Conservation (phyloP, 2,797 vertebrate species). For the Gorsachius magnificus region DNA sequence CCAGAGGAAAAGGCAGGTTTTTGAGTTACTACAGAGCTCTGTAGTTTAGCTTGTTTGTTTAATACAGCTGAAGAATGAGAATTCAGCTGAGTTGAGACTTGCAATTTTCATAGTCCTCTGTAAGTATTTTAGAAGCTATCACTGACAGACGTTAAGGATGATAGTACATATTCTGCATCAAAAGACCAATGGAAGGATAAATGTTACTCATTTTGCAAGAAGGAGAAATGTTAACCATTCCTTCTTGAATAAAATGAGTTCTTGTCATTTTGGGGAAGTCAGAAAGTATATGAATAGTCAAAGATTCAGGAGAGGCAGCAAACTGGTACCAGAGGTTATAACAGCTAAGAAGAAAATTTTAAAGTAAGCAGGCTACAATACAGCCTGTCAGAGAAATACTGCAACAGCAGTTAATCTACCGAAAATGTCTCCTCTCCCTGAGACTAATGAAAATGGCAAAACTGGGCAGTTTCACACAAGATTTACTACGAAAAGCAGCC, state of each 20-base stretch:
- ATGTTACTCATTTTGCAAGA: constrained; percentile 32
- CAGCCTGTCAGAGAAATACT: neutral
- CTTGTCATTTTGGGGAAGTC: neutral
- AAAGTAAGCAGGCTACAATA: neutral
- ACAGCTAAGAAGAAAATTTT: neutral
- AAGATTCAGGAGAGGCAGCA: neutral
- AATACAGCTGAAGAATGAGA: constrained; percentile 32
- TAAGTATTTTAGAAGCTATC: neutral
- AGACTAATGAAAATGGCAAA: neutral
- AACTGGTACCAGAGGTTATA: neutral
- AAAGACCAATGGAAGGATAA: constrained; percentile 22
- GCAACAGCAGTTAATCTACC: neutral
- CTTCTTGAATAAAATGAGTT: neutral
- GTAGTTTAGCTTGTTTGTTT: constrained; percentile 25
- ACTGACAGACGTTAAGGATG: neutral
- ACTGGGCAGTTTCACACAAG: neutral
- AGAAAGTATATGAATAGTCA: neutral
- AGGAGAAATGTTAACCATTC: constrained; percentile 31
- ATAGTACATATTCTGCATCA: neutral
- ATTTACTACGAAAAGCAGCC: neutral
- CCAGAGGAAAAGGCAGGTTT: neutral
- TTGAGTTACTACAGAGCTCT: neutral
- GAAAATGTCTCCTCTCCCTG: neutral
- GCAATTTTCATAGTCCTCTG: constrained; percentile 23
- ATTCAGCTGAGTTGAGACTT: constrained; percentile 48